These are phyloP conservation scores for Dreissena polymorpha DNA, from an alignment of 1,140 invertebrate genomes.

Conservation along the genomic window DNA sequence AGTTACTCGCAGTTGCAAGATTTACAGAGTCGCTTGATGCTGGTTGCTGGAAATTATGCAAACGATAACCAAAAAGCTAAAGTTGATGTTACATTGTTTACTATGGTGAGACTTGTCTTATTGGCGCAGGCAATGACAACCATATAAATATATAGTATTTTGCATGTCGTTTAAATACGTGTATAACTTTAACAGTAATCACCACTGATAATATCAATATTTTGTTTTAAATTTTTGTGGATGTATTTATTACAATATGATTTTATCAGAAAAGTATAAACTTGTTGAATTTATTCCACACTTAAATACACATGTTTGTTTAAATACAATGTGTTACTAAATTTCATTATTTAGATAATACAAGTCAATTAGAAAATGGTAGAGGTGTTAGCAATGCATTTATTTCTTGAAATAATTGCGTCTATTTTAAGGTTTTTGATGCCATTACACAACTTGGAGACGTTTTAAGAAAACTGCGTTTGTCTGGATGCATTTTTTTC, in stretches of 20 bases:
- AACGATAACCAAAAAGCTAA: conserved; percentile 69
- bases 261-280: too few relatives aligned
- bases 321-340: too few relatives aligned
- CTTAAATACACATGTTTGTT: too few relatives aligned
- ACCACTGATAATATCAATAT: not conserved
- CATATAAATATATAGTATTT: too few relatives aligned
- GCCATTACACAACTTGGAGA: conserved; percentile 66
- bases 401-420: conserved; percentile 57
- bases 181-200: not conserved
- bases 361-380: not conserved
- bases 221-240: not conserved
- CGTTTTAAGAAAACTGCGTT: conserved; percentile 67
- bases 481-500: conserved; percentile 72
- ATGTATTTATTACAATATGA: too few relatives aligned
- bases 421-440: conserved; percentile 57
- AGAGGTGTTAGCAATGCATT: not conserved
- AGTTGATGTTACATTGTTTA: conserved; percentile 55
- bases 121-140: not conserved
- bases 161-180: not conserved
- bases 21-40: conserved; percentile 74
- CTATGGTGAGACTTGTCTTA: conserved; percentile 61
- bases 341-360: too few relatives aligned
- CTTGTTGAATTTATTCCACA: too few relatives aligned
- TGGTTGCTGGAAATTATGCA: conserved; percentile 75
- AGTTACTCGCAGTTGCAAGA: conserved; percentile 68